Base-by-base conservation (phyloP, 2,797 vertebrate genomes). In the Sitta carolinensis region DNA sequence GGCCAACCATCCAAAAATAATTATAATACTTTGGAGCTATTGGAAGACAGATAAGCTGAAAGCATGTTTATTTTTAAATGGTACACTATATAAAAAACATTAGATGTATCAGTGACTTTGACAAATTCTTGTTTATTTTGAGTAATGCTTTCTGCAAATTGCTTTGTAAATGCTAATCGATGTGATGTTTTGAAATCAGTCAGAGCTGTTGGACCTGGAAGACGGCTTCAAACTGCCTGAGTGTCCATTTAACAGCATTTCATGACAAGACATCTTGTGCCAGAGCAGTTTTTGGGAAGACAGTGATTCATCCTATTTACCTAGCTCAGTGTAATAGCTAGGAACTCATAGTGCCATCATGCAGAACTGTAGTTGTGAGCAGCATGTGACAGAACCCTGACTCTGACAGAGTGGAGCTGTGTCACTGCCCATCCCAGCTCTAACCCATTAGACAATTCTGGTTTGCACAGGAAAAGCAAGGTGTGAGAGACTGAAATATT, bases 1-100 rank as follows among this genome's bases (percentile, higher is more conserved):
- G 74, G 91, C 96, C 94, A 88, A 91, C 76, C 73, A 96, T 96
- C 90, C 85, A 95, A 96, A 92, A 95, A 89, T 85, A 97, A 96
- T 94, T 95, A 93, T 58, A 92, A 84, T 94, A 94, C 93, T 96
- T 91, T 80, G 87, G 85, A 95, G 64, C 70, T 94, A 91, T 90
- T 94, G 48, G 61, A 95, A 87, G 75, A 70, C 74, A 95, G 89
- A 93, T 79, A 88, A 93, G 36, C 36, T 83, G 80, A 87, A 89
- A 85, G 32, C 12, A 25, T 62, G 48, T 75, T 95, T 95, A 73
- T 83, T 95, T 95, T 93, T 36, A 81, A 89, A 62, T 16, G 5
- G 40, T 87, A 77, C 38, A 48, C 51, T 73, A 40, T 45, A 87
- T 50, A 45, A 85, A 94, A 89, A 74, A 14, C 43, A 72, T 87